Evolutionary conservation across 2,113 vertebrate species (phyloP).

Genomic region (Myodes glareolus): DNA sequence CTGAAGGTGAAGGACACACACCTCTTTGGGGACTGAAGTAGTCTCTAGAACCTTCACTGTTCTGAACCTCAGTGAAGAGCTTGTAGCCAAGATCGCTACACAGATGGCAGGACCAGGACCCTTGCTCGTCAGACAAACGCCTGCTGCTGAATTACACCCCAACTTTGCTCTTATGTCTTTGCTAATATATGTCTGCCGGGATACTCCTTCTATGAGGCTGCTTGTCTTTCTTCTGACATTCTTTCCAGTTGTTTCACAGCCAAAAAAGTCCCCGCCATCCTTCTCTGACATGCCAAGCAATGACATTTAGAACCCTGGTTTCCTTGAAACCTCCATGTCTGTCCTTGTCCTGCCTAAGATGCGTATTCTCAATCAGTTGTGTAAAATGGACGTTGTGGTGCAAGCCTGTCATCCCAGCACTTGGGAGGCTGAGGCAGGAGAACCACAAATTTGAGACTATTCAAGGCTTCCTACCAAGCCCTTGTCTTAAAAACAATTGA

Average conservation of each 20-base stretch:
- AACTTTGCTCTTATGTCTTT: not conserved
- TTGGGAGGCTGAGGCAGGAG: not conserved
- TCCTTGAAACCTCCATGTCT: not conserved
- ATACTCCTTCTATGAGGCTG: fast-evolving
- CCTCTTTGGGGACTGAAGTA: not conserved
- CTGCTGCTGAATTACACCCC: no score
- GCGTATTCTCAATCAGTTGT: not conserved
- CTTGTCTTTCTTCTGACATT: not conserved
- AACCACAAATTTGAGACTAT: not conserved
- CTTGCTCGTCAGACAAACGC: not conserved
- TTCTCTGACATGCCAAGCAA: not conserved
- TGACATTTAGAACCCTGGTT: not conserved
- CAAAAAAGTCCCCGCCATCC: not conserved
- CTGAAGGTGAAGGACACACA: not conserved
- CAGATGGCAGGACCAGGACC: not conserved
- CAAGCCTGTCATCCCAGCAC: not conserved
- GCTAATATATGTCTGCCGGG: not conserved
- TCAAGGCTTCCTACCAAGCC: not conserved
- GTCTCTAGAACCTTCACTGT: not conserved
- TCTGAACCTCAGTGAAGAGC: not conserved
- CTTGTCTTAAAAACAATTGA: not conserved
- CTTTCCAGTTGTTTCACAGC: not conserved
- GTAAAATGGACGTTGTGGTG: not conserved
- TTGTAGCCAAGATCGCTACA: not conserved
- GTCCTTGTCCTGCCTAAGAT: not conserved